phyloP scores from a whole-genome alignment of 2,797 vertebrate species.

The Enteromius unitaeniatus region DNA sequence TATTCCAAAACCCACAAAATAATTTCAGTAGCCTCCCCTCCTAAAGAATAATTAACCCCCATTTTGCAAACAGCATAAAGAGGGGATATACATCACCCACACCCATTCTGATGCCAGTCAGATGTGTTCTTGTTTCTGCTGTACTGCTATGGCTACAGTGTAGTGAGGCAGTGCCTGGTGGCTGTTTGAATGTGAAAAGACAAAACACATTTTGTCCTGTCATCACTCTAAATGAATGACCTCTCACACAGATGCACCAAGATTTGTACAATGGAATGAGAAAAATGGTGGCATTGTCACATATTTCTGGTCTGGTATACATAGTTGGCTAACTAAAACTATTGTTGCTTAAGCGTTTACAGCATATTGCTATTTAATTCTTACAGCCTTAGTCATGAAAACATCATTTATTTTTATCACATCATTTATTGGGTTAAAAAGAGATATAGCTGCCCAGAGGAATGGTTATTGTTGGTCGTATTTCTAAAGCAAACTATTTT shows the following conservation, averaged over 20 bases:
- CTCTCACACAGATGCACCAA: constrained; percentile 45
- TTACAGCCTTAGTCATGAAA: background rate
- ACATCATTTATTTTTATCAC: background rate
- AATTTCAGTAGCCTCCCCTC: constrained; percentile 64
- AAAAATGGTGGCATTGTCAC: constrained; percentile 40
- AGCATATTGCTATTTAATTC: background rate
- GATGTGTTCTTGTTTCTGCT: constrained; percentile 68
- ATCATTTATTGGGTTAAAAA: constrained; percentile 12
- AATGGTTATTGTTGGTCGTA: background rate
- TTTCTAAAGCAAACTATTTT: background rate
- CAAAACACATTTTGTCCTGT: constrained; percentile 67
- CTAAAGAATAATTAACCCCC: constrained; percentile 65
- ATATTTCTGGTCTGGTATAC: background rate
- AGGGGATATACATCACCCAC: constrained; percentile 2
- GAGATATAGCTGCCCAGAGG: background rate
- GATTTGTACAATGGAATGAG: constrained; percentile 41
- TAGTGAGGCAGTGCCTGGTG: constrained; percentile 65
- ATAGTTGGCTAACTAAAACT: constrained; percentile 10
- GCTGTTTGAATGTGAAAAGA: constrained; percentile 65
- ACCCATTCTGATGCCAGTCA: constrained; percentile 68
- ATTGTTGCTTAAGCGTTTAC: background rate
- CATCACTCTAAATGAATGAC: constrained; percentile 65
- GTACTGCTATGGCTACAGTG: constrained; percentile 65
- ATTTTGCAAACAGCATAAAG: constrained; percentile 64
- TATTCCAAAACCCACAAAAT: constrained; percentile 76